These are phyloP conservation scores for Drepana falcataria DNA, from an alignment of 2,888 invertebrate species.

Conservation along the genomic window DNA sequence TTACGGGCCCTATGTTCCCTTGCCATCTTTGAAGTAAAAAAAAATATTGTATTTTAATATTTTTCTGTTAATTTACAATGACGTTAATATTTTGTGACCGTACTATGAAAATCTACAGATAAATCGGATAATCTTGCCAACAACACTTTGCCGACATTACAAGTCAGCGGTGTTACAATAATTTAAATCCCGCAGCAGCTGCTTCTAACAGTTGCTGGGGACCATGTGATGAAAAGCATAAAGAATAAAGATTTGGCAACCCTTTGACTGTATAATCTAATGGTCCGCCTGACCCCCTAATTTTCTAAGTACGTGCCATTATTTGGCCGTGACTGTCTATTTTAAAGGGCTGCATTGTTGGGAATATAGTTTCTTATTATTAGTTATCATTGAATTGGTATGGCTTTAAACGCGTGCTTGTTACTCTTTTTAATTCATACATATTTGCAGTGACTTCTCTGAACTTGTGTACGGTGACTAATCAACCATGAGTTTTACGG, in stretches of 20 bases:
- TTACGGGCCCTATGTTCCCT: no score
- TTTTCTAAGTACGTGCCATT: constrained; percentile 42
- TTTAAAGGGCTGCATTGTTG: constrained; percentile 5
- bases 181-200: constrained; percentile 62
- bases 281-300: constrained; percentile 46
- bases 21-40: no score
- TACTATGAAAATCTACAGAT: constrained; percentile 24
- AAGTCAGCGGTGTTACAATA: constrained; percentile 55
- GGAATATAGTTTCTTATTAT: no score
- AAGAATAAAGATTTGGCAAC: constrained; percentile 66
- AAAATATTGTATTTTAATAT: no score
- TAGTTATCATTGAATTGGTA: no score
- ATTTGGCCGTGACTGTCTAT: constrained; percentile 34
- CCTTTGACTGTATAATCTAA: constrained; percentile 63
- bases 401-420: no score
- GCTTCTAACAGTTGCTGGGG: constrained; percentile 49
- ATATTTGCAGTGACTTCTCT: no score
- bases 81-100: background rate
- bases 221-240: constrained; percentile 50
- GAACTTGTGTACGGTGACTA: no score
- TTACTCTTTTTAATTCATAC: no score
- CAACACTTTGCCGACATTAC: constrained; percentile 27
- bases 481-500: no score
- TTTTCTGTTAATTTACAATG: no score
- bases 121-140: constrained; percentile 48